Conservation (phyloP, 2,113 vertebrate genomes). For the Coptodon rendalli region DNA sequence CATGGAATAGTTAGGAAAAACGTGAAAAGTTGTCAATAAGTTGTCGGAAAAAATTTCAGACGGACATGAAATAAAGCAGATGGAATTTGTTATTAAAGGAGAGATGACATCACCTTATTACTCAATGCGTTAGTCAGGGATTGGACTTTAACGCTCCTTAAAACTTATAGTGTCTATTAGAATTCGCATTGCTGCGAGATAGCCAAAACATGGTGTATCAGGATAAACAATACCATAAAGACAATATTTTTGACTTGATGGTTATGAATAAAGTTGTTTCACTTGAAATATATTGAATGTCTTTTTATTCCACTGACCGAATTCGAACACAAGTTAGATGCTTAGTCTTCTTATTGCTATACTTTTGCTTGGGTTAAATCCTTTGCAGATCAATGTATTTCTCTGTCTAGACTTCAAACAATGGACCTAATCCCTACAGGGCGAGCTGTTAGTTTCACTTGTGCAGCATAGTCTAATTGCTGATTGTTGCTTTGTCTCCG, state of each 20-base stretch:
- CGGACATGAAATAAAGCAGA: neutral
- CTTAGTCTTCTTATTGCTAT: neutral
- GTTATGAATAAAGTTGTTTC: neutral
- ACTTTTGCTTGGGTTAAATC: neutral
- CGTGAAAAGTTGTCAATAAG: neutral
- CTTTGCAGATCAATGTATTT: neutral
- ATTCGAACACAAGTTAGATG: neutral
- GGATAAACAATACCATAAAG: neutral
- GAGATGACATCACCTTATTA: neutral
- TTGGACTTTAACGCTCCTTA: neutral
- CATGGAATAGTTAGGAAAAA: neutral
- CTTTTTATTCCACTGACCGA: neutral
- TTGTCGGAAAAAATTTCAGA: neutral
- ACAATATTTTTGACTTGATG: neutral
- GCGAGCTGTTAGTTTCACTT: neutral
- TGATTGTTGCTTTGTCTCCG: constrained; percentile 16
- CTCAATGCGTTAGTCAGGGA: too few relatives aligned
- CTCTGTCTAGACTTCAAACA: neutral
- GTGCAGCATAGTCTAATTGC: neutral
- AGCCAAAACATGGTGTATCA: neutral
- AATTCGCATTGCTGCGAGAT: neutral
- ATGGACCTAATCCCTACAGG: neutral
- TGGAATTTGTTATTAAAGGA: neutral
- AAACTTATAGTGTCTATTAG: neutral
- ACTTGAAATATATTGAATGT: neutral